Base-by-base conservation (phyloP, 2,113 vertebrate species). In the Cephalopterus ornatus region DNA sequence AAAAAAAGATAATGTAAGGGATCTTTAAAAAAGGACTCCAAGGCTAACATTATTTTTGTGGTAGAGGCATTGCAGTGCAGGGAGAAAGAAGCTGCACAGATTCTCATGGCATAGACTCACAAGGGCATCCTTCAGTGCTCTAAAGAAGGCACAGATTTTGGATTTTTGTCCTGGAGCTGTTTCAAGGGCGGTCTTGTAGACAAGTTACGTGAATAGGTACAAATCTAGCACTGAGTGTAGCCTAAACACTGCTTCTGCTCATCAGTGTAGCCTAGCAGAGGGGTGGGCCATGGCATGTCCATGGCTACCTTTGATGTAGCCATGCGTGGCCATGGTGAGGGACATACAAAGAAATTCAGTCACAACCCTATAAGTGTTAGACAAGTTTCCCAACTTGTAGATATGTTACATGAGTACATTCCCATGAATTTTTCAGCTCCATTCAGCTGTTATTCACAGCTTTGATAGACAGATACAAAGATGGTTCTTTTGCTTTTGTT, bases 271-370 rank as follows among this genome's bases (percentile, higher is more conserved):
- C 32, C 41, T 22, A 65, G 41, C 30, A 78, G 24, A 7, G 37
- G 21, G 20, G 50, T 0, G 1, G 14, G 26, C 59, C 52, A 67
- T 44, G 74, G 28, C 20, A 21, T 32, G 16, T 14, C 32, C 7
- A 8, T 56, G 33, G 37, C 28, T 49, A 11, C 59, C 28, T n/a
- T 30, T 0, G 0, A 7, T 30, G 32, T n/a, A 44, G 18, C 50
- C 14, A 9, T 15, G 9, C 53, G 3, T 47, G 22, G 46, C 35
- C 24, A 7, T 11, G 23, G 14, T 0, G 2, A 14, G 3, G 4
- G 4, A 28, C 8, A n/a, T 33, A 30, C 1, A 59, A 76, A 71
- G 21, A 86, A 80, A 37, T 46, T 80, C 26, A 76, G 28, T 20
- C 46, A 76, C 14, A 56, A n/a, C 12, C 5, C 19, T 42, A 4